A percentile compares a stretch with the other conserved stretches of the same genome.
Conservation (phyloP, 2,888 invertebrate genomes). For the Lycophotia porphyrea region DNA sequence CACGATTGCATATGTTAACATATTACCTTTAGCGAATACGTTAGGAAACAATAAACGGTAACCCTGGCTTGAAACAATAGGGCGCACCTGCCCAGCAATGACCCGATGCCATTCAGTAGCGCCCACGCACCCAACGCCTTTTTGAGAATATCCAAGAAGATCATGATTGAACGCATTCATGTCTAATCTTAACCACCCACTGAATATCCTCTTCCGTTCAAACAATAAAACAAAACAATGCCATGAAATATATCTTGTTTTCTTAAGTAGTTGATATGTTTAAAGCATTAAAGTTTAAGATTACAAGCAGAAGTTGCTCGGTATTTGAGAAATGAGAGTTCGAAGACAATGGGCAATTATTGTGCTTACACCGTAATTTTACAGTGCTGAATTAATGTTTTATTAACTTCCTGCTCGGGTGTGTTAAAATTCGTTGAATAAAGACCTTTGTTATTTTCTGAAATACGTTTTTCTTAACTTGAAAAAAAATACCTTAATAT, state of each 20-base stretch:
- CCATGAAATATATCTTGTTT: slow-evolving; percentile 45
- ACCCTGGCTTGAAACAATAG: slow-evolving; percentile 68
- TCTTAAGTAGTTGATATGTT: slow-evolving; percentile 34
- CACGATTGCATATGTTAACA: slow-evolving; percentile 49
- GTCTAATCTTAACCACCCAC: slow-evolving; percentile 42
- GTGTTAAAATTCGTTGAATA: slow-evolving; percentile 47
- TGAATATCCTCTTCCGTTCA: slow-evolving; percentile 22
- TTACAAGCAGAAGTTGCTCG: slow-evolving; percentile 26
- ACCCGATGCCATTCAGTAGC: slow-evolving; percentile 59
- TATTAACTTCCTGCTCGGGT: slow-evolving; percentile 44
- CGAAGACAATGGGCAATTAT: slow-evolving; percentile 49
- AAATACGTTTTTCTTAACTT: neutral
- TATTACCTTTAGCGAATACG: slow-evolving; percentile 41
- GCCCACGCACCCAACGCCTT: slow-evolving; percentile 67
- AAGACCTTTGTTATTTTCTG: slow-evolving; percentile 46
- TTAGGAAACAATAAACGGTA: slow-evolving; percentile 54
- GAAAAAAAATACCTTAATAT: neutral
- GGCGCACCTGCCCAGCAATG: slow-evolving; percentile 71
- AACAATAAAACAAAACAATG: slow-evolving; percentile 43
- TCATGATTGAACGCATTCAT: slow-evolving; percentile 51
- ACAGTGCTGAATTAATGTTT: slow-evolving; percentile 35
- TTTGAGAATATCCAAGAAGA: slow-evolving; percentile 60
- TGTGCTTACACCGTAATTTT: slow-evolving; percentile 46
- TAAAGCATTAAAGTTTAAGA: slow-evolving; percentile 36
- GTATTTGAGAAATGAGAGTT: slow-evolving; percentile 34